Conservation (phyloP, 2,113 vertebrate genomes). For the Microtus montanus region DNA sequence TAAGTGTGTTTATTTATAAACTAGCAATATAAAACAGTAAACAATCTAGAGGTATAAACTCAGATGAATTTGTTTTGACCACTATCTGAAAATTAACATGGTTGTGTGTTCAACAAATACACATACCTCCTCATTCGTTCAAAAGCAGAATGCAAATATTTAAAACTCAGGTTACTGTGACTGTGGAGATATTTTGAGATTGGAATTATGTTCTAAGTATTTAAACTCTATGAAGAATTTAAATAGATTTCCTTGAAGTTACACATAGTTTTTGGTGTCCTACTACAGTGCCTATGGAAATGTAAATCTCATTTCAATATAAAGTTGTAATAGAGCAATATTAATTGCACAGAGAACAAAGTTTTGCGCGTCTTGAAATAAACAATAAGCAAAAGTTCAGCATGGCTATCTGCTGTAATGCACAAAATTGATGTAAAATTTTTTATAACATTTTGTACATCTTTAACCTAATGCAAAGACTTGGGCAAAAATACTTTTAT, state of each 20-base stretch:
- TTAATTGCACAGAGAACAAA: neutral
- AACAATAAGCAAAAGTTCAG: conserved; percentile 38
- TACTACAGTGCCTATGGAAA: neutral
- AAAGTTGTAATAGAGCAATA: neutral
- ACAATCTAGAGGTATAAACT: neutral
- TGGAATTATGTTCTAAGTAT: conserved; percentile 21
- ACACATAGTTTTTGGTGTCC: neutral
- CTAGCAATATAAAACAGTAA: neutral
- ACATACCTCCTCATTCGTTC: neutral
- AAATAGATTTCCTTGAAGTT: conserved; percentile 18
- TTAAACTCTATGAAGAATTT: conserved; percentile 28
- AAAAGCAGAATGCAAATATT: conserved; percentile 2
- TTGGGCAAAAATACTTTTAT: neutral
- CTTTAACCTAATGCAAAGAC: conserved; percentile 18
- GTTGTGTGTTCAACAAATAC: neutral
- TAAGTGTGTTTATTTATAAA: neutral
- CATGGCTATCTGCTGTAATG: neutral
- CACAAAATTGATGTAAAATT: conserved; percentile 41
- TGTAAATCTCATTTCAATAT: conserved; percentile 32
- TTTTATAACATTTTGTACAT: conserved; percentile 2
- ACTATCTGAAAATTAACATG: conserved; percentile 4
- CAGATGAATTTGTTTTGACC: conserved; percentile 10
- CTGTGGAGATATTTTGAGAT: neutral
- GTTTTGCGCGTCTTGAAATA: conserved; percentile 45
- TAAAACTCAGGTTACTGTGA: conserved; percentile 35